Evolutionary conservation across 2,888 invertebrate genomes (phyloP), one percentile per base, ranked within the genome.

Genomic region (Andrena fulva): DNA sequence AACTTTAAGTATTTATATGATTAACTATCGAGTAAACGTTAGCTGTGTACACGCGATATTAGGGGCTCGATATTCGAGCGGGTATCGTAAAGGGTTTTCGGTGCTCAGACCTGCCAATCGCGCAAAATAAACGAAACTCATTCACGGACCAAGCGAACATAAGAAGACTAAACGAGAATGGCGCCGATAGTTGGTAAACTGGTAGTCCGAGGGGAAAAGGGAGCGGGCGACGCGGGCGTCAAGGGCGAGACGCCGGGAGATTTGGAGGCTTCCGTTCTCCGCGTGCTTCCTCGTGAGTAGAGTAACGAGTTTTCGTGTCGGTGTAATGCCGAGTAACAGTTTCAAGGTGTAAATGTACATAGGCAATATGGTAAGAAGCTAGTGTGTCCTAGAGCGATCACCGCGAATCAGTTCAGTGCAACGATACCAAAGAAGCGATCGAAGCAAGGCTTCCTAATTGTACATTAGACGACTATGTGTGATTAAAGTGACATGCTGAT

Each of bases 361-460:
- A 77, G 63, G 74, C 73, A 42, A 76, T 85, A 77, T 63, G 52
- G 66, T 78, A 59, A 69, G 52, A 63, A n/a, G 63, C 12, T 79
- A 67, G 75, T 62, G 72, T 62, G 71, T 54, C 56, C 48, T 50
- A 74, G 20, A 70, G 78, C 78, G 79, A 81, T 84, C 85, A 82
- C 84, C 86, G 79, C 64, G 87, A 87, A 86, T 90, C 90, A 88
- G 88, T 90, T 90, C 86, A 83, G 73, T 70, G 82, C 79, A 87
- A 85, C 81, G 70, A 89, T 87, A 89, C 90, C 89, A 89, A 89
- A 89, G 90, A 90, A 69, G 76, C 69, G 67, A 59, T 67, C 62
- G 80, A 67, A 50, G 70, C 79, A 80, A 87, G 42, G 42, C 81
- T 77, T 87, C 83, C 72, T 82, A 84, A 74, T 87, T 79, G 77